phyloP scores from a whole-genome alignment of 2,888 invertebrate genomes.

The Drosophila neonasuta region DNA sequence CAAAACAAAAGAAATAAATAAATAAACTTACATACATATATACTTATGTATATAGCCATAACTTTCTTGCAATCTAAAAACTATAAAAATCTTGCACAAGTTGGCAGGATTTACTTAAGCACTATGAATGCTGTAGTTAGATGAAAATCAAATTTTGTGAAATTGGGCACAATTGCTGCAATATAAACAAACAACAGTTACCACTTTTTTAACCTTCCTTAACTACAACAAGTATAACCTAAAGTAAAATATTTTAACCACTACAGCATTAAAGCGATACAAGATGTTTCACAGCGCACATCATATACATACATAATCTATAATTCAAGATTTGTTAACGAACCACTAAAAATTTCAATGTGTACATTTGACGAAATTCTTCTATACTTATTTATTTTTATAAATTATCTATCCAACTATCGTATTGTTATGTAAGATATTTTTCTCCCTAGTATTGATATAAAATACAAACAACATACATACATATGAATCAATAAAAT shows the following conservation, averaged over 20 bases:
- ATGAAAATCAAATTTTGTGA: constrained; percentile 27
- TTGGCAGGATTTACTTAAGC: constrained; percentile 9
- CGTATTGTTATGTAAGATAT: constrained; percentile 59
- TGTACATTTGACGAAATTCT: constrained; percentile 26
- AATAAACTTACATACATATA: constrained; percentile 11
- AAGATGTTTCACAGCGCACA: background rate
- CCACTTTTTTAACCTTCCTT: background rate
- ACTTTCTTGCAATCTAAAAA: constrained; percentile 21
- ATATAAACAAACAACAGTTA: constrained; percentile 2
- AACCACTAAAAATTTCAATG: constrained; percentile 20
- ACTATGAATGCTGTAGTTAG: constrained; percentile 37
- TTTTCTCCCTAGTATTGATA: constrained; percentile 52
- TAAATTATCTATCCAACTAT: constrained; percentile 49
- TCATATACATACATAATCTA: constrained; percentile 6
- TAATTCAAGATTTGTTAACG: constrained; percentile 8
- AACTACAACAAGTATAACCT: background rate
- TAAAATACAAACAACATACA: constrained; percentile 23
- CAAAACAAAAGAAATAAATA: background rate
- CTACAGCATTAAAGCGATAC: constrained; percentile 1
- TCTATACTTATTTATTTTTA: constrained; percentile 19
- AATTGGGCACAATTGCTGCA: constrained; percentile 8
- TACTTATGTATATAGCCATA: constrained; percentile 24
- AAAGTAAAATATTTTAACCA: background rate
- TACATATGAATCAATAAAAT: constrained; percentile 30
- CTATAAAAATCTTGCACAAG: constrained; percentile 4